A percentile compares a stretch with the other conserved stretches of the same genome.
Conservation (phyloP, 2,888 invertebrate species). For the Platycheirus rosarum region DNA sequence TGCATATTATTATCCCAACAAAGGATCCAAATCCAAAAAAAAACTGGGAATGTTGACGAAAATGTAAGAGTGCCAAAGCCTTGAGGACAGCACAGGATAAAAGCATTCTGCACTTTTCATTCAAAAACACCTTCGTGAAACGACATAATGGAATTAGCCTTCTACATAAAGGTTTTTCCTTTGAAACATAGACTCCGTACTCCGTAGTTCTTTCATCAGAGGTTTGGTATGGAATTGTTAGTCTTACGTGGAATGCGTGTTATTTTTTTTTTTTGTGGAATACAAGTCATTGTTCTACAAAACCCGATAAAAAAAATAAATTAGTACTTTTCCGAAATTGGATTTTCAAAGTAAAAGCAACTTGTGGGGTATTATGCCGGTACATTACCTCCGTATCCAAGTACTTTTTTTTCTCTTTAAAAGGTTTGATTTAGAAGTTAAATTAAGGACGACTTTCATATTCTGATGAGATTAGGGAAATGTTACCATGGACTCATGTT, state of each 20-base stretch:
- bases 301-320: slow-evolving; percentile 2
- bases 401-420: not conserved
- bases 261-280: not conserved
- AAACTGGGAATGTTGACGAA: slow-evolving; percentile 5
- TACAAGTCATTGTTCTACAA: not conserved
- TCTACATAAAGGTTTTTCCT: not conserved
- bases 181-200: not conserved
- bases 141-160: slow-evolving; percentile 34
- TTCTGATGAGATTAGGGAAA: too few species aligned
- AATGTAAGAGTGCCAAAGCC: not conserved
- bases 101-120: slow-evolving; percentile 44
- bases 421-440: not conserved
- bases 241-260: too few species aligned
- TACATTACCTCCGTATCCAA: not conserved
- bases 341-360: not conserved
- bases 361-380: not conserved
- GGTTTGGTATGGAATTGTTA: too few species aligned
- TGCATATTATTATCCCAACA: too few species aligned
- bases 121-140: slow-evolving; percentile 11
- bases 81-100: slow-evolving; percentile 38
- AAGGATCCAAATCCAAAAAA: too few species aligned
- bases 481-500: too few species aligned
- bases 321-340: not conserved
- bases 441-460: not conserved
- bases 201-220: too few species aligned